phyloP scores from a whole-genome alignment of 2,113 vertebrate genomes.

The Thalassarche chlororhynchos region DNA sequence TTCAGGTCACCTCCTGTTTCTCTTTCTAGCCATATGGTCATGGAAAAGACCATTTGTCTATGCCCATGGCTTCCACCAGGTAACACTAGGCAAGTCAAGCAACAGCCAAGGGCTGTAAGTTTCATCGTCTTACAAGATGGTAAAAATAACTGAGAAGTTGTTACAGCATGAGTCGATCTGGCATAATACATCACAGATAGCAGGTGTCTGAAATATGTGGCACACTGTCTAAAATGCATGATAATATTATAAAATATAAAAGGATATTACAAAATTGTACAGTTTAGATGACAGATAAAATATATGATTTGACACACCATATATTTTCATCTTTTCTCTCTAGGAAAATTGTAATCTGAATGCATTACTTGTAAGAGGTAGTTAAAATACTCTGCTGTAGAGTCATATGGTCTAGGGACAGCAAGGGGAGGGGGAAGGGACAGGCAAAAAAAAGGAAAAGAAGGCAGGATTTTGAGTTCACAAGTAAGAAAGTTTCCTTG shows the following conservation, averaged over 20 bases:
- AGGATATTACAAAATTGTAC: slow-evolving; percentile 44
- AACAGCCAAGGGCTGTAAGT: neutral
- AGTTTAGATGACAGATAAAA: slow-evolving; percentile 55
- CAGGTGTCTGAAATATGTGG: slow-evolving; percentile 22
- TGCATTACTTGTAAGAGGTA: neutral
- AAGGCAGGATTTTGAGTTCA: neutral
- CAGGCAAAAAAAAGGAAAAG: neutral
- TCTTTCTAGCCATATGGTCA: neutral
- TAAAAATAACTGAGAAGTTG: slow-evolving; percentile 32
- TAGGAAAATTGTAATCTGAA: slow-evolving; percentile 4
- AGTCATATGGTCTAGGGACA: neutral
- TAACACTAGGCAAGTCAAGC: neutral
- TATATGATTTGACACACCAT: neutral
- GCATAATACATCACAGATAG: neutral
- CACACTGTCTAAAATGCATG: slow-evolving; percentile 13
- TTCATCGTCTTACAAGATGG: neutral
- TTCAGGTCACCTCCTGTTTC: neutral
- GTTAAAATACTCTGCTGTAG: neutral
- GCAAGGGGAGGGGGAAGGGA: neutral
- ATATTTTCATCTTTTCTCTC: slow-evolving; percentile 29
- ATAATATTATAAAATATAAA: slow-evolving; percentile 51
- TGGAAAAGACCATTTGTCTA: neutral
- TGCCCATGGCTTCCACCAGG: neutral
- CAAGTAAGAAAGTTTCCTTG: neutral
- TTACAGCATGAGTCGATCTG: neutral